A percentile compares a stretch with the other conserved stretches of the same genome.
These are phyloP conservation scores for Chromoteleia sp. DNA, from an alignment of 2,888 invertebrate species.

Conservation along the genomic window DNA sequence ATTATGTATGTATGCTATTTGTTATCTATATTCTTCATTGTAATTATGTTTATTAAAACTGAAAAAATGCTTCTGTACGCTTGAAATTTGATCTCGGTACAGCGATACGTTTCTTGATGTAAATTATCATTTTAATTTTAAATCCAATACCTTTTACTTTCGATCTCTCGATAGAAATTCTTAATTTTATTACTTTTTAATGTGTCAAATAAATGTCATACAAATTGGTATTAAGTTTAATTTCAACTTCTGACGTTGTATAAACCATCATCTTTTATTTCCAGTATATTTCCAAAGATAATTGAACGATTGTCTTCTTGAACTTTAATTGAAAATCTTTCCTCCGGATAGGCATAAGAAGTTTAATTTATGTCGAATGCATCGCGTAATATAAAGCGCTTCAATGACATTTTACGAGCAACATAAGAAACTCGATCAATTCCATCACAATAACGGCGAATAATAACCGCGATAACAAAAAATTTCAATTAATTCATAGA, in stretches of 20 bases:
- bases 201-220: background rate
- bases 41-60: no score
- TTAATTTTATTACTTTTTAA: background rate
- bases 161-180: no score
- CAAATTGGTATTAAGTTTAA: background rate
- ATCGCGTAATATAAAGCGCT: conserved; percentile 11
- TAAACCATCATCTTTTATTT: background rate
- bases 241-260: background rate
- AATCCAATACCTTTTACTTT: no score
- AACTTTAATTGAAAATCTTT: conserved; percentile 11
- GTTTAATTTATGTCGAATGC: conserved; percentile 15
- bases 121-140: no score
- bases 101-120: no score
- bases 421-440: conserved; percentile 2
- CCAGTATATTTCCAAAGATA: background rate
- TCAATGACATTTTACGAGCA: conserved; percentile 5
- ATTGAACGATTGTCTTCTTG: background rate
- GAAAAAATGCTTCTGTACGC: no score
- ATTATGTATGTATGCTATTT: no score
- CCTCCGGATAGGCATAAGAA: conserved; percentile 1
- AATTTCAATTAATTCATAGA: conserved; percentile 17
- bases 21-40: no score
- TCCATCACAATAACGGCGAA: background rate
- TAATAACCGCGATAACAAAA: conserved; percentile 15
- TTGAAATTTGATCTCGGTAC: no score